phyloP scores from a whole-genome alignment of 2,113 vertebrate genomes.

The Phrynosoma blainvillii region DNA sequence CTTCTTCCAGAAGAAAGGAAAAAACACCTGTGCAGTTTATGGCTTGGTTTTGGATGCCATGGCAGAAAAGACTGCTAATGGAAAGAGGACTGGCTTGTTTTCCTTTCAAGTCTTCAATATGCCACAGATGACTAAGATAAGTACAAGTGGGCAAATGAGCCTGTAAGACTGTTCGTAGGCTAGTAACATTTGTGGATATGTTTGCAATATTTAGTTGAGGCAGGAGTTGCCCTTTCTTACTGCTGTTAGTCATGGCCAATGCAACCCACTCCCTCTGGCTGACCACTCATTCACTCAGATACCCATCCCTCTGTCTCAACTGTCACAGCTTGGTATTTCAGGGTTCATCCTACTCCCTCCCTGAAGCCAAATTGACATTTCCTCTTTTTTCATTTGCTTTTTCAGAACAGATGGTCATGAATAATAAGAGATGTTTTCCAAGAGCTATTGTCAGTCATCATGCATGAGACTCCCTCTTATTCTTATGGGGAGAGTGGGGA shows the following conservation, averaged over 20 bases:
- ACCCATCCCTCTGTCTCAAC: not conserved
- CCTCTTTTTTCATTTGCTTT: not conserved
- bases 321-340: not conserved
- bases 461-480: not conserved
- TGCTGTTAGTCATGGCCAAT: not conserved
- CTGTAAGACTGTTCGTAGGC: not conserved
- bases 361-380: conserved; percentile 9
- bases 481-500: not conserved
- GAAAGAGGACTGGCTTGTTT: not conserved
- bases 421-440: conserved; percentile 9
- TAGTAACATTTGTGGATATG: not conserved
- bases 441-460: not conserved
- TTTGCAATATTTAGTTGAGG: not conserved
- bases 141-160: not conserved
- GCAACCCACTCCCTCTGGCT: not conserved
- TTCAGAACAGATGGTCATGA: conserved; percentile 20
- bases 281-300: not conserved
- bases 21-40: too few species aligned
- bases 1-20: not conserved
- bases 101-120: not conserved
- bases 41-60: too few species aligned
- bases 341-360: not conserved
- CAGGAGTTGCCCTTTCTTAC: not conserved
- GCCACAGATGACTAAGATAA: not conserved
- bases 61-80: not conserved